Percentiles rank a stretch among this genome's conserved stretches.
Evolutionary conservation across 2,113 vertebrate genomes (phyloP).

Genomic region (Chinchilla lanigera): DNA sequence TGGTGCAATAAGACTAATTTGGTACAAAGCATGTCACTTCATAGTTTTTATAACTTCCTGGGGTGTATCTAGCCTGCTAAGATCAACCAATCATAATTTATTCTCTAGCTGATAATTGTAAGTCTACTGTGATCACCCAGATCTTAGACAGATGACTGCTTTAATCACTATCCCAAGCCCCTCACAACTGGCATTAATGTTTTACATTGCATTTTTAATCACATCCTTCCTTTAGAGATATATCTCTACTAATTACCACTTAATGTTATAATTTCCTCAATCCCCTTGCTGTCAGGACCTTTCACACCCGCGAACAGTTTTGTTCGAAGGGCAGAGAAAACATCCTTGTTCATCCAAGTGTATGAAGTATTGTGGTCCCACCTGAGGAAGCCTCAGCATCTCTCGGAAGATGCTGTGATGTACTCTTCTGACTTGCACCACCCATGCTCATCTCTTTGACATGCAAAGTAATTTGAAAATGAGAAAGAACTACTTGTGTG

Average conservation of each 20-base stretch:
- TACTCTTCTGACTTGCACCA: not conserved
- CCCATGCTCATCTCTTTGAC: not conserved
- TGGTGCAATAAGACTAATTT: not conserved
- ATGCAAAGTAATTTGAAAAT: conserved; percentile 35
- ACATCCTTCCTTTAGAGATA: conserved; percentile 28
- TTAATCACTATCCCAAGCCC: not conserved
- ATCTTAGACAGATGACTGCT: not conserved
- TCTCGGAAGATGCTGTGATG: not conserved
- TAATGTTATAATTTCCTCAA: conserved; percentile 31
- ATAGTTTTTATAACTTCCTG: not conserved
- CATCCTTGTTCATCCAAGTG: not conserved
- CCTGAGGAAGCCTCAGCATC: not conserved
- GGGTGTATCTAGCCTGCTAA: not conserved
- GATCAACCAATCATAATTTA: not conserved
- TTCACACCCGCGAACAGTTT: conserved; percentile 33
- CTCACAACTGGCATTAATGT: not conserved
- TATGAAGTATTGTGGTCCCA: not conserved
- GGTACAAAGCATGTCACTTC: not conserved
- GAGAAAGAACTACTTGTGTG: not conserved
- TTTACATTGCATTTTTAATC: not conserved
- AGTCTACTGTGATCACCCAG: not conserved
- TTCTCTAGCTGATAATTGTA: not conserved
- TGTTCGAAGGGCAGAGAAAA: not conserved
- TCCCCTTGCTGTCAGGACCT: not conserved
- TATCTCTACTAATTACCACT: conserved; percentile 7